Conservation (phyloP, 2,888 invertebrate species). For the Glyphotaelius pellucidus region DNA sequence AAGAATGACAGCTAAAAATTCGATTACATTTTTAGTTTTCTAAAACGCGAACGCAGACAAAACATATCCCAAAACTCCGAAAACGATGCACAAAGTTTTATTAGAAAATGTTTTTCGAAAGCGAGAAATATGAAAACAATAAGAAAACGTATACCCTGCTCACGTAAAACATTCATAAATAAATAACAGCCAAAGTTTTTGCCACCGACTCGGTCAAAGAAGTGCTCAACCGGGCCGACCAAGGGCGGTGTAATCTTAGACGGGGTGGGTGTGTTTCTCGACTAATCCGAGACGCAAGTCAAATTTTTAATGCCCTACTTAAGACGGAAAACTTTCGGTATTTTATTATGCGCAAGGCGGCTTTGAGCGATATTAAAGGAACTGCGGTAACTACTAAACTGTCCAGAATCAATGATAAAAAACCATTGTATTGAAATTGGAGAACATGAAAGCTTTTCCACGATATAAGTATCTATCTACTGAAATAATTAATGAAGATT, state of each 20-base stretch:
- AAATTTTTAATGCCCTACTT: slow-evolving; percentile 65
- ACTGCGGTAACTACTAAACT: slow-evolving; percentile 55
- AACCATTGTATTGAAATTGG: slow-evolving; percentile 36
- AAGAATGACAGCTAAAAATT: background rate
- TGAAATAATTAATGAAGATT: no score
- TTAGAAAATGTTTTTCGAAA: background rate
- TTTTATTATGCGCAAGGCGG: slow-evolving; percentile 56
- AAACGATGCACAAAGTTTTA: background rate
- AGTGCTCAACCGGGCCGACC: background rate
- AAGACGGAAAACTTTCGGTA: slow-evolving; percentile 52
- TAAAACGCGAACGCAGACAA: background rate
- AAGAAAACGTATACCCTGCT: background rate
- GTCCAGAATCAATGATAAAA: slow-evolving; percentile 49
- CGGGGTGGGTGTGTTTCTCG: slow-evolving; percentile 48
- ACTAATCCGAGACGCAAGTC: slow-evolving; percentile 55
- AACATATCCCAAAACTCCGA: background rate
- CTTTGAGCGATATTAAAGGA: slow-evolving; percentile 43
- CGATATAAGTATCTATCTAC: background rate
- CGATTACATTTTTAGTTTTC: background rate
- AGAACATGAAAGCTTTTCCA: background rate
- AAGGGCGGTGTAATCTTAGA: background rate
- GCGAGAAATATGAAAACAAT: slow-evolving; percentile 19
- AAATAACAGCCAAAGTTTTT: slow-evolving; percentile 62
- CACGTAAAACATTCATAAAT: slow-evolving; percentile 64
- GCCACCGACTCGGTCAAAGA: slow-evolving; percentile 54